A percentile compares a stretch with the other conserved stretches of the same genome.
Conservation (phyloP, 2,113 vertebrate species). For the Rhea pennata region DNA sequence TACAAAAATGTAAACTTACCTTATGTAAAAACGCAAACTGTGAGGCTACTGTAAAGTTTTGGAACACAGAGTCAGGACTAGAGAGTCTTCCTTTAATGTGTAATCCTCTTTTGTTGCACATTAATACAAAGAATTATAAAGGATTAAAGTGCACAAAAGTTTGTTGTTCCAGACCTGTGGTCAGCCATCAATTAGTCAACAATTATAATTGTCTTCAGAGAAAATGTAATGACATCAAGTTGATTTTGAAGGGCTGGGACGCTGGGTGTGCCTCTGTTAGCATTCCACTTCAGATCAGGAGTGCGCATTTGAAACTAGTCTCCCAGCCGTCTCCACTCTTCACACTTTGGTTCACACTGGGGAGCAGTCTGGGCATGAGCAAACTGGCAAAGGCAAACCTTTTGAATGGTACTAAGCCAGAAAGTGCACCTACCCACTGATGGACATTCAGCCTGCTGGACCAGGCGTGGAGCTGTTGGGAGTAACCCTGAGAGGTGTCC, state of each 20-base stretch:
- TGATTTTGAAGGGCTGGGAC: neutral
- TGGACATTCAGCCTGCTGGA: accelerated
- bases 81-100: neutral
- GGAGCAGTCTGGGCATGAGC: neutral
- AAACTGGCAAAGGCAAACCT: neutral
- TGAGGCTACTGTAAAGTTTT: neutral
- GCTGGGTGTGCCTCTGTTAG: neutral
- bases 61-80: neutral
- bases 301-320: neutral
- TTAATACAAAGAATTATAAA: neutral
- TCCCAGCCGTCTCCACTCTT: neutral
- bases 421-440: neutral
- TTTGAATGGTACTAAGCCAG: neutral
- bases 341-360: neutral
- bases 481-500: neutral
- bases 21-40: neutral
- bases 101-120: neutral
- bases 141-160: conserved; percentile 29
- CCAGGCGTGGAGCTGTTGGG: neutral
- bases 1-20: neutral
- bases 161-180: conserved; percentile 20
- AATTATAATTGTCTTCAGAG: neutral
- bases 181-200: neutral
- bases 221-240: neutral
- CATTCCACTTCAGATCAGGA: neutral